These are phyloP conservation scores for Kryptolebias ocellatus DNA, from an alignment of 2,797 vertebrate species.

Conservation along the genomic window DNA sequence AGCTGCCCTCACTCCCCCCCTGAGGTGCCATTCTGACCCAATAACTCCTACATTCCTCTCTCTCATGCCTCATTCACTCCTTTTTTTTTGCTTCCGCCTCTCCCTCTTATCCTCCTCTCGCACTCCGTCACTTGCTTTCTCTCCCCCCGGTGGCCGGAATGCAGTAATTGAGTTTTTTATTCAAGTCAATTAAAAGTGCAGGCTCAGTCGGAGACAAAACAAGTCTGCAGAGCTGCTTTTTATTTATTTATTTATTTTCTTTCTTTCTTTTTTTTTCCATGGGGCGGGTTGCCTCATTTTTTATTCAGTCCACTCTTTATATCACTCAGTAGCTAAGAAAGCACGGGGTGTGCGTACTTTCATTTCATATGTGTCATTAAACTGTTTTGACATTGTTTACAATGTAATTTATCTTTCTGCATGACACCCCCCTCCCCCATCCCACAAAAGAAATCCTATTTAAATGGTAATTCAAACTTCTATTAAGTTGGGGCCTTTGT, in stretches of 20 bases:
- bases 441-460: slow-evolving; percentile 81
- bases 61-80: slow-evolving; percentile 65
- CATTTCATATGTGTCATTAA: slow-evolving; percentile 82
- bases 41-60: slow-evolving; percentile 74
- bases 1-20: slow-evolving; percentile 65
- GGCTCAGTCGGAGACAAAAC: slow-evolving; percentile 73
- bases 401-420: slow-evolving; percentile 82
- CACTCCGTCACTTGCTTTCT: slow-evolving; percentile 49
- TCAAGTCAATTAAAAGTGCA: slow-evolving; percentile 81
- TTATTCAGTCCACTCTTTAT: slow-evolving; percentile 75
- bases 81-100: slow-evolving; percentile 31
- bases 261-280: slow-evolving; percentile 25
- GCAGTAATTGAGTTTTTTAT: slow-evolving; percentile 81
- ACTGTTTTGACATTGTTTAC: slow-evolving; percentile 84
- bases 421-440: slow-evolving; percentile 65
- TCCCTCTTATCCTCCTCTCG: slow-evolving; percentile 30
- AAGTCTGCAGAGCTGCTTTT: slow-evolving; percentile 59
- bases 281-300: slow-evolving; percentile 60
- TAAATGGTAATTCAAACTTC: slow-evolving; percentile 85
- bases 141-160: slow-evolving; percentile 71
- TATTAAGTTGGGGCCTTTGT: slow-evolving; percentile 77
- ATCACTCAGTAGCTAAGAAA: slow-evolving; percentile 73
- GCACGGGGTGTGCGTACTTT: slow-evolving; percentile 65
- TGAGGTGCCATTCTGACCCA: slow-evolving; percentile 78
- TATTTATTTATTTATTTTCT: not conserved